phyloP scores from a whole-genome alignment of 2,888 invertebrate genomes.

The Eupithecia centaureata region DNA sequence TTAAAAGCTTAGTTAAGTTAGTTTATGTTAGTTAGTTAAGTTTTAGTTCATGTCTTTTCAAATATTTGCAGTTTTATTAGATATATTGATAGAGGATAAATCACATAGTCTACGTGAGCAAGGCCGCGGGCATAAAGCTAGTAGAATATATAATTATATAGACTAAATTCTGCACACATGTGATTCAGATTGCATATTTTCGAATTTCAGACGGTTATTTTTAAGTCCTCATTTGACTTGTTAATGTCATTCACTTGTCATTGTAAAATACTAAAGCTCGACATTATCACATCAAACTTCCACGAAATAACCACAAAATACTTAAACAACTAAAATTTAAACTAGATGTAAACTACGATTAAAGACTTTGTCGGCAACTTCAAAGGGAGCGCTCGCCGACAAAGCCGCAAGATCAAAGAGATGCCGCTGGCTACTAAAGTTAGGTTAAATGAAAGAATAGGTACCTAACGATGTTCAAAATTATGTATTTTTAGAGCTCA shows the following conservation, averaged over 20 bases:
- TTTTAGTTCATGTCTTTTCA: no score
- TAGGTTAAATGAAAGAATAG: conserved; percentile 33
- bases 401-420: conserved; percentile 44
- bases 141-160: no score
- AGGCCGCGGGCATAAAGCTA: no score
- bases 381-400: conserved; percentile 43
- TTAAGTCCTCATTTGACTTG: neutral
- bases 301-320: conserved; percentile 24
- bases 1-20: no score
- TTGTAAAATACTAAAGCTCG: neutral
- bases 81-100: no score
- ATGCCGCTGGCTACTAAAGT: conserved; percentile 39
- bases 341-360: conserved; percentile 28
- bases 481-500: neutral
- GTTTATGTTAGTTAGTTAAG: no score
- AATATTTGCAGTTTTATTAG: no score
- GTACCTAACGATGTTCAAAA: conserved; percentile 10
- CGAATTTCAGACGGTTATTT: no score
- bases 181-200: no score
- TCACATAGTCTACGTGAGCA: no score
- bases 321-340: conserved; percentile 27
- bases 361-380: conserved; percentile 37
- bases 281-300: neutral
- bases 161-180: no score
- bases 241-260: neutral